Conservation (phyloP, 2,888 invertebrate genomes). For the Gymnosoma rotundatum region DNA sequence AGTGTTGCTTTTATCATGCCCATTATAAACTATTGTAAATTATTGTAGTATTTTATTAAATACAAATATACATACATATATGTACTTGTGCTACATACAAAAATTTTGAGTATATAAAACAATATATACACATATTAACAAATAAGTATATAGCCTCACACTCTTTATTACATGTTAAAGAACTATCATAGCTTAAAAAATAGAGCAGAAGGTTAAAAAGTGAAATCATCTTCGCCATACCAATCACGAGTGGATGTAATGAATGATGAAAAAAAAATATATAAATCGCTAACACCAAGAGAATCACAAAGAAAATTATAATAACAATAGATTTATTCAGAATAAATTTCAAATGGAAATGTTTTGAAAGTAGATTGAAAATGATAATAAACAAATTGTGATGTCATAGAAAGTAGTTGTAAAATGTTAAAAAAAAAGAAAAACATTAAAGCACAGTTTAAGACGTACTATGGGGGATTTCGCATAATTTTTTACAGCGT, state of each 20-base stretch:
- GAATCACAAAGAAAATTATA: slow-evolving; percentile 4
- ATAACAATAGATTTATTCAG: slow-evolving; percentile 31
- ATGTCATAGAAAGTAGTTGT: neutral
- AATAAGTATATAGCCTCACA: neutral
- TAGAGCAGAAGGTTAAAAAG: slow-evolving; percentile 60
- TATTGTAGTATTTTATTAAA: slow-evolving; percentile 33
- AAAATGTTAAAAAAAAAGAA: too few relatives aligned
- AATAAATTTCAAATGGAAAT: slow-evolving; percentile 10
- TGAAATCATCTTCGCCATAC: slow-evolving; percentile 61
- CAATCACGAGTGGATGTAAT: slow-evolving; percentile 26
- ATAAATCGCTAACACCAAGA: neutral
- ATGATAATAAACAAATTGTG: neutral
- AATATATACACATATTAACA: too few relatives aligned
- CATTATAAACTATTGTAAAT: slow-evolving; percentile 39
- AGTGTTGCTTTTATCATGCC: slow-evolving; percentile 53
- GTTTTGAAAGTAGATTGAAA: neutral
- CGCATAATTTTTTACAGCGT: too few relatives aligned
- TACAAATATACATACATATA: neutral
- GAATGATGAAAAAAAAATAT: neutral
- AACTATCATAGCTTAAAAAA: slow-evolving; percentile 26
- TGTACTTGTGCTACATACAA: neutral
- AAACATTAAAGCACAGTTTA: too few relatives aligned
- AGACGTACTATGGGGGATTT: too few relatives aligned
- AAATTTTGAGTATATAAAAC: neutral
- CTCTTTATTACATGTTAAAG: slow-evolving; percentile 6